Base-by-base conservation (phyloP, 2,797 vertebrate species). In the Diceros bicornis region DNA sequence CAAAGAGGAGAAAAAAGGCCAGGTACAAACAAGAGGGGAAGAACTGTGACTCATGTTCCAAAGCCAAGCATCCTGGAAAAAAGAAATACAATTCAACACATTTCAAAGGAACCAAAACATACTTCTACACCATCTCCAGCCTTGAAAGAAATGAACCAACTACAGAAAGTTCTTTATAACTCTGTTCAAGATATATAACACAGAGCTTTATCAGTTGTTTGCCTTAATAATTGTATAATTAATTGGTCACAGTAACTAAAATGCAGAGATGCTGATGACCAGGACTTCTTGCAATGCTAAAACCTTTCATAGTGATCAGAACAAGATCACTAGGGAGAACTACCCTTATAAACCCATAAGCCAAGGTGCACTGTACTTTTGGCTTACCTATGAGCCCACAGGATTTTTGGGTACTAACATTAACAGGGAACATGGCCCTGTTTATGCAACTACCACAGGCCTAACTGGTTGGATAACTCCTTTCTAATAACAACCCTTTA, bases 401-500 rank as follows among this genome's bases (percentile, higher is more conserved):
- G 59, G 16, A 47, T 78, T 84, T 82, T 13, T 92, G 32, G 86
- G 66, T 44, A 27, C 44, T 86, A 74, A 86, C 59, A 52, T 47
- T 37, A 72, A 78, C 27, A 66, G 86, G 87, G 94, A 98, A 96
- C 79, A 7, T 7, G 61, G 78, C 62, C 75, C 47, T 96, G 71
- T 94, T 98, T 93, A 94, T 57, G 74, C 79, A 92, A 89, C 62
- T 75, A 93, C 0, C 64, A 93, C 78, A 85, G 27, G 82, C 71
- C 81, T 96, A 95, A 97, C 91, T 93, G 97, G 97, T 97, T 97
- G 85, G 79, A 86, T 97, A 94, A 83, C 82, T 95, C 98, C 83
- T 97, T 98, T 96, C 93, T 69, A 83, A 83, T 32, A 95, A 44
- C 87, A 74, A 83, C 34, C 14, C 90, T 74, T 88, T 72, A 3